These are phyloP conservation scores for Seira musarum DNA, from an alignment of 2,888 invertebrate genomes.

Conservation along the genomic window DNA sequence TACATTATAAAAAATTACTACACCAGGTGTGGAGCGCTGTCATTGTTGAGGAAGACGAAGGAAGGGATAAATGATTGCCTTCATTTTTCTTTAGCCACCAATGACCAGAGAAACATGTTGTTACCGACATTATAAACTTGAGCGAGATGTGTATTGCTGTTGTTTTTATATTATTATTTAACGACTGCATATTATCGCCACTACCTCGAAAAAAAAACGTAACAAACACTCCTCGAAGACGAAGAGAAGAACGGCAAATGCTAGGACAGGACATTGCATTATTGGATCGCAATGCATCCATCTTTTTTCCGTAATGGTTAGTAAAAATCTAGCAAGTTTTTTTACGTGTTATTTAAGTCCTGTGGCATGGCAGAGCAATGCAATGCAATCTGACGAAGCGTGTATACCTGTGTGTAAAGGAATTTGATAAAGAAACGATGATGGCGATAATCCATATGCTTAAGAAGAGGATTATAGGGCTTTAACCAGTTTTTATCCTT, in stretches of 20 bases:
- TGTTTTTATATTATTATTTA: conserved; percentile 2
- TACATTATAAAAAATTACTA: conserved; percentile 30
- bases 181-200: background rate
- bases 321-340: background rate
- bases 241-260: background rate
- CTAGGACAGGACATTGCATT: background rate
- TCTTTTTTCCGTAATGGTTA: conserved; percentile 21
- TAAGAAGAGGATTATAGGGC: no score
- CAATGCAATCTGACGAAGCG: no score
- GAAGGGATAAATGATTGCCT: conserved; percentile 44
- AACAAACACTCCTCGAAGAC: background rate
- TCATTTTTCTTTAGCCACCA: conserved; percentile 31
- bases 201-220: background rate
- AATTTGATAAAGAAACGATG: background rate
- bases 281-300: conserved; percentile 4
- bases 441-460: background rate
- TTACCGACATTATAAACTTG: conserved; percentile 41
- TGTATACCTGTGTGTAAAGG: conserved; percentile 2
- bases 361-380: no score
- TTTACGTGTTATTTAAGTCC: no score
- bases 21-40: conserved; percentile 62
- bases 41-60: conserved; percentile 54
- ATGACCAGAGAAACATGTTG: conserved; percentile 24
- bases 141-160: background rate
- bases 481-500: no score